Base-by-base conservation (phyloP, 2,113 vertebrate genomes). In the Loxodonta africana region DNA sequence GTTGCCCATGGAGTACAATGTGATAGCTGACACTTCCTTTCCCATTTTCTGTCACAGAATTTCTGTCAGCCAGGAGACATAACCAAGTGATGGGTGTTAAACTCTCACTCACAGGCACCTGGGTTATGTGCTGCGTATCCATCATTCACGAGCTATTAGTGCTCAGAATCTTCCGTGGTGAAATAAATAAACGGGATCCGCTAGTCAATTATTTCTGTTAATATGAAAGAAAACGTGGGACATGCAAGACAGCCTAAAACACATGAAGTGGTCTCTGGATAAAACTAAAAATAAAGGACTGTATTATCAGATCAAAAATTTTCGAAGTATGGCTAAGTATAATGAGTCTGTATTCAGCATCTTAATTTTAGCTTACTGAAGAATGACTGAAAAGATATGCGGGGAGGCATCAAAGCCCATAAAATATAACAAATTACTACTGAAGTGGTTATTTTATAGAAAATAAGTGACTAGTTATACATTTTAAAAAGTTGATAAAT, bases 21-120 rank as follows among this genome's bases (percentile, higher is more conserved):
- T 57, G 28, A 18, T 2, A 57, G 21, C 46, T 26, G 8, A 41
- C 14, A 69, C 73, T 83, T 85, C 7, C 71, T 77, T 85, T 86
- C 71, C 21, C n/a, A 30, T 67, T 90, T 94, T 48, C 57, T 82
- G 7, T 74, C 69, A 82, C 11, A 62, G 51, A 80, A 81, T 88
- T 71, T 96, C 74, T 97, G 63, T 87, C 78, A 67, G 91, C 8
- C 28, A 4, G 20, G 57, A 73, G 41, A 93, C 41, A 28, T 91
- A 83, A 92, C 30, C 80, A 97, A 95, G 37, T 94, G 84, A 94
- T 89, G 57, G 28, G 73, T 90, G 96, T 96, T 65, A 95, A 71
- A 76, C 21, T 94, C 14, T 81, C 15, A 53, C 46, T 76, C 41
- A 69, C 14, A 69, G 82, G 78, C 93, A 90, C 41, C 41, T 51